Evolutionary conservation across 2,888 invertebrate species (phyloP).

Genomic region (Rhaphigaster nebulosa): DNA sequence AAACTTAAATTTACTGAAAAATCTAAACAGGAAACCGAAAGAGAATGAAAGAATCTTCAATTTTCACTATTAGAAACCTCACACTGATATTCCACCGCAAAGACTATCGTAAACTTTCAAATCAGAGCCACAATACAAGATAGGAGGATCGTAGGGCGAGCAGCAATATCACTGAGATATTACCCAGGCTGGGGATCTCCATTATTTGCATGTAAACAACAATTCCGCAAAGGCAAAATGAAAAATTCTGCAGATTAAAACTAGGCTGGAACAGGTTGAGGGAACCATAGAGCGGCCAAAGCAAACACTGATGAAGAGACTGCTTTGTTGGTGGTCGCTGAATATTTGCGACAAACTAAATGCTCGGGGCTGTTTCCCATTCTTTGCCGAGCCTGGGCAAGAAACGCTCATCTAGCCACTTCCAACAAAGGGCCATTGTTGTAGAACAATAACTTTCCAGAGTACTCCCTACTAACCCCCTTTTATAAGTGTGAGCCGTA

Average conservation of each 20-base stretch:
- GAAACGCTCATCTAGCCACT: slow-evolving; percentile 56
- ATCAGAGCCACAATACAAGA: no score
- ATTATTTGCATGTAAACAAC: not conserved
- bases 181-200: not conserved
- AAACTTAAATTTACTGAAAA: no score
- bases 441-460: slow-evolving; percentile 51
- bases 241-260: slow-evolving; percentile 14
- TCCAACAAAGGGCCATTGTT: slow-evolving; percentile 53
- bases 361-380: slow-evolving; percentile 46
- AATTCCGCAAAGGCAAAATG: not conserved
- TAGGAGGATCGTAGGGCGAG: no score
- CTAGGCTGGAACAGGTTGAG: slow-evolving; percentile 1
- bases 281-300: not conserved
- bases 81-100: no score
- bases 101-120: no score
- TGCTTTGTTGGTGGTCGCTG: slow-evolving; percentile 32
- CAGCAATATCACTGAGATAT: not conserved
- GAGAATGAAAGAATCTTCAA: no score
- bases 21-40: no score
- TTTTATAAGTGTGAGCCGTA: slow-evolving; percentile 36
- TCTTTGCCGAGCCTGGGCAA: slow-evolving; percentile 48
- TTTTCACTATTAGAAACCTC: no score
- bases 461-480: not conserved
- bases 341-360: slow-evolving; percentile 55
- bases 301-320: slow-evolving; percentile 46